These are phyloP conservation scores for Drosophila ambigua DNA, from an alignment of 1,140 invertebrate genomes.

Conservation along the genomic window DNA sequence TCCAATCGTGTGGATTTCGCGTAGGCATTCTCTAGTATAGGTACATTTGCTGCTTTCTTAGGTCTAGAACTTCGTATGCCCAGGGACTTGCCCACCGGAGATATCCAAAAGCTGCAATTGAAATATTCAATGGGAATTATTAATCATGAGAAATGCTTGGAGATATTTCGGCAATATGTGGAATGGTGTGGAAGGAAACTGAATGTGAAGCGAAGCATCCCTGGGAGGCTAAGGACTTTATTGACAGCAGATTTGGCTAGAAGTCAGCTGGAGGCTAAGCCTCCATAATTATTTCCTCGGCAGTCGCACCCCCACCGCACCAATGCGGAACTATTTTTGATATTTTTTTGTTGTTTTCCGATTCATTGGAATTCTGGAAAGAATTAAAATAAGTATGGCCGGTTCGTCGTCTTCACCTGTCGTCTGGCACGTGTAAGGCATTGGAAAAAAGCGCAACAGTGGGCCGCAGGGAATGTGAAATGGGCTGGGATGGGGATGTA, in stretches of 20 bases:
- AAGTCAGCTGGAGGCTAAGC: no score
- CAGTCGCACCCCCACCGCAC: not conserved
- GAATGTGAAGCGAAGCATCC: no score
- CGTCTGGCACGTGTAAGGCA: slow-evolving; percentile 63
- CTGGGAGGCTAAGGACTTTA: no score
- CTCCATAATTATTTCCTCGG: no score
- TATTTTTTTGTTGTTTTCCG: slow-evolving; percentile 15
- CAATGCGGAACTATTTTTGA: slow-evolving; percentile 34
- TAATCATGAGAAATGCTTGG: no score
- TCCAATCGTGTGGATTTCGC: slow-evolving; percentile 87
- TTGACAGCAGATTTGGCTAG: no score
- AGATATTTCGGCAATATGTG: no score
- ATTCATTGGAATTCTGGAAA: slow-evolving; percentile 55
- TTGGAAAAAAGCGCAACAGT: slow-evolving; percentile 39
- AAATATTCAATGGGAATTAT: slow-evolving; percentile 26
- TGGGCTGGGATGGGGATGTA: slow-evolving; percentile 14
- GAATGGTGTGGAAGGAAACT: no score
- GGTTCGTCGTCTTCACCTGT: slow-evolving; percentile 11
- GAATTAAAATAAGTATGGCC: slow-evolving; percentile 1
- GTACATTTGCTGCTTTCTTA: slow-evolving; percentile 89
- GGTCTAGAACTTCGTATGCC: slow-evolving; percentile 91
- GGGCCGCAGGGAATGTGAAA: not conserved
- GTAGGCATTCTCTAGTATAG: slow-evolving; percentile 90
- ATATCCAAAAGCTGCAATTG: slow-evolving; percentile 89
- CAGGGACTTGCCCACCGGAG: slow-evolving; percentile 89